phyloP scores from a whole-genome alignment of 2,113 vertebrate genomes.

The Cephalopterus ornatus region DNA sequence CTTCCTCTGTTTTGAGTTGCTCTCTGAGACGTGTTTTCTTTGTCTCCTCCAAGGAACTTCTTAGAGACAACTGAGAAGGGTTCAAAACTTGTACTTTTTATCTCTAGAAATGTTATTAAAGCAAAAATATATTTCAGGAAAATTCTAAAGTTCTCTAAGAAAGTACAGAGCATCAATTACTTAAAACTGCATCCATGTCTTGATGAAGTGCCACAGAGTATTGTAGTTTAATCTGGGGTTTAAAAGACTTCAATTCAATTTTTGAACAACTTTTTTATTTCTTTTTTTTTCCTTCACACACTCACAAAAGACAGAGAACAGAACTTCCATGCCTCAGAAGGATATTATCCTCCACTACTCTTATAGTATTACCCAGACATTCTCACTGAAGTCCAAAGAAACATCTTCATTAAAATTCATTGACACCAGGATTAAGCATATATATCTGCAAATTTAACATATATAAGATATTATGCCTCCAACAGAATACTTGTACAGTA shows the following conservation, averaged over 20 bases:
- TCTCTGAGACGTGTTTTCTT: not conserved
- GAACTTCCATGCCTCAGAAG: not conserved
- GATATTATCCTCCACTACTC: not conserved
- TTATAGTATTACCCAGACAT: not conserved
- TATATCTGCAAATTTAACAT: not conserved
- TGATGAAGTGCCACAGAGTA: not conserved
- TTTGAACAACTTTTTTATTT: not conserved
- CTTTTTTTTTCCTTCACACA: not conserved
- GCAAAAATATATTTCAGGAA: not conserved
- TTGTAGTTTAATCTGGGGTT: not conserved
- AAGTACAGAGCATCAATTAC: not conserved
- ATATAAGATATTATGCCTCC: not conserved
- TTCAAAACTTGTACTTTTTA: not conserved
- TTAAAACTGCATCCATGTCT: not conserved
- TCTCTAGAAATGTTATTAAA: not conserved
- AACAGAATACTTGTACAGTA: not conserved
- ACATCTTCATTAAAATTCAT: not conserved
- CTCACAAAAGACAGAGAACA: not conserved
- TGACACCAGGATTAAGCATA: not conserved
- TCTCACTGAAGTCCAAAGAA: not conserved
- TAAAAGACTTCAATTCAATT: not conserved
- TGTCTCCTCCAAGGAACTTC: not conserved
- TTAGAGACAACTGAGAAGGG: not conserved
- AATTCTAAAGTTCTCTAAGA: not conserved
- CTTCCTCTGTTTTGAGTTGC: not conserved